Conservation (phyloP, 2,797 vertebrate genomes). For the Sebastes cheni region DNA sequence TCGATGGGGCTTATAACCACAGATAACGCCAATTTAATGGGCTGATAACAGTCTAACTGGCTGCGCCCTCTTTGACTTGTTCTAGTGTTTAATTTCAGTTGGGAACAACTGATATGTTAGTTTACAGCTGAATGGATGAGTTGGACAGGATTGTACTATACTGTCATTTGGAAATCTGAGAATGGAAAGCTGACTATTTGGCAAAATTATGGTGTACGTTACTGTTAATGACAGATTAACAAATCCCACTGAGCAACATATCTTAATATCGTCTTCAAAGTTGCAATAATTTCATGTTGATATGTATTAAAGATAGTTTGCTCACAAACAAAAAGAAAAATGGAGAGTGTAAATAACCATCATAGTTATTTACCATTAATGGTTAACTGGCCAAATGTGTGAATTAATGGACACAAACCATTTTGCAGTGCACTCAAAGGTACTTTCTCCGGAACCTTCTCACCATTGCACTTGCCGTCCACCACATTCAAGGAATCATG, state of each 20-base stretch:
- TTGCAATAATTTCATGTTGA: neutral
- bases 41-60: too few species aligned
- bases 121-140: neutral
- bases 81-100: neutral
- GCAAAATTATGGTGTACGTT: neutral
- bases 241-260: neutral
- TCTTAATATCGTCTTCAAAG: neutral
- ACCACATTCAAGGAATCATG: neutral
- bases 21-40: too few species aligned
- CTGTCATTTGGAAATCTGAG: neutral
- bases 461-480: slow-evolving; percentile 38
- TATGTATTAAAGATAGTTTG: neutral
- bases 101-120: neutral
- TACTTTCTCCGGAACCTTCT: neutral
- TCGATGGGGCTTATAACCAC: too few species aligned
- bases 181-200: neutral
- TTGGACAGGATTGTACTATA: neutral
- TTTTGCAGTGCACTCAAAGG: slow-evolving; percentile 8
- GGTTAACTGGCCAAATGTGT: neutral
- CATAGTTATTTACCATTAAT: neutral
- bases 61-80: neutral
- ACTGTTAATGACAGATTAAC: neutral
- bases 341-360: neutral
- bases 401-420: slow-evolving; percentile 47
- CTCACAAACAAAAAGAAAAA: neutral